Evolutionary conservation across 2,888 invertebrate species (phyloP), one percentile per base, ranked within the genome.

Genomic region (Pseudococcus viburni): DNA sequence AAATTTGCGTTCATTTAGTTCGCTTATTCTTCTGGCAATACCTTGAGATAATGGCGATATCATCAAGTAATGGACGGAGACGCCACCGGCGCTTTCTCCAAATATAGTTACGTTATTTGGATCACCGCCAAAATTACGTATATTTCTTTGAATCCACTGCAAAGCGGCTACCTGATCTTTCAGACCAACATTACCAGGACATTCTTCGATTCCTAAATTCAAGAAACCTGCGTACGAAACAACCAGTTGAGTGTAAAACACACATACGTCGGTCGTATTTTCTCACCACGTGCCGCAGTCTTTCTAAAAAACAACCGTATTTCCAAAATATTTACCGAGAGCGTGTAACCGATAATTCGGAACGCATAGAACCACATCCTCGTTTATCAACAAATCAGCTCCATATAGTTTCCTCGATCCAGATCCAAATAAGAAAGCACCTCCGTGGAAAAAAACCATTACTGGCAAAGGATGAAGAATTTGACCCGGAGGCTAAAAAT

Each of bases 21-120:
- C 26, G 26, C 26, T 3, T 3, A 33, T 46, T 46, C 12, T 5
- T 6, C 46, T 11, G 46, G 2, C 46, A 46, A n/a, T 80, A 80
- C 80, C 80, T 80, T 80, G 80, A 12, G 80, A 39, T 68, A 97
- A 92, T 2, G 97, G 96, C 39, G 96, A 96, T 64, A 97, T 92
- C 86, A 97, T 93, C 92, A 96, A 96, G 91, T 96, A 92, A 48
- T 96, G 96, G 17, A 98, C 97, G 59, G 97, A 96, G n/a, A 96
- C 97, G 0, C 98, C 98, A 4, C 98, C 98, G 33, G 98, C 98
- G 89, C 97, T 97, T 92, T 98, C 98, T 17, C 98, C 98, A 91
- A 98, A 98, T 85, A 99, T 92, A 8, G 97, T 95, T 86, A 98
- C 95, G 91, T 97, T 97, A 90, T 96, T 94, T n/a, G 97, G 96